Percentiles rank a stretch among this genome's conserved stretches.
These are phyloP conservation scores for Lasioglossum morio DNA, from an alignment of 2,888 invertebrate genomes.

Conservation along the genomic window DNA sequence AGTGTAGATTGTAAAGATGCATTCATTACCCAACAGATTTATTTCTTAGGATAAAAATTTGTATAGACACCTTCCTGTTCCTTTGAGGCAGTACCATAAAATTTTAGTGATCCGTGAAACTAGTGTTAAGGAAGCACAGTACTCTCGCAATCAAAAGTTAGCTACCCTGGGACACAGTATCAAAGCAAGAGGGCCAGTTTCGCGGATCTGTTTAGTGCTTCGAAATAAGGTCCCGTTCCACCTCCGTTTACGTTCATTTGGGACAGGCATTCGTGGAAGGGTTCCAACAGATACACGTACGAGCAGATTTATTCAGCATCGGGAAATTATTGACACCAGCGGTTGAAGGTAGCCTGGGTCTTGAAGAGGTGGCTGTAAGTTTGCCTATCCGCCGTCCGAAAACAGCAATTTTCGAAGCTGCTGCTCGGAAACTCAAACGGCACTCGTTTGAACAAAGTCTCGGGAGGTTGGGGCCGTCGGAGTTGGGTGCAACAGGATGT, in stretches of 20 bases:
- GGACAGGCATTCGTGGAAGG: neutral
- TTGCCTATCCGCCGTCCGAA: constrained; percentile 4
- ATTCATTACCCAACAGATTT: no score
- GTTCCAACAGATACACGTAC: neutral
- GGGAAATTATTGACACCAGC: constrained; percentile 5
- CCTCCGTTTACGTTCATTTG: neutral
- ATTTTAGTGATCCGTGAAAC: no score
- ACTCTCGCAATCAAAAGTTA: neutral
- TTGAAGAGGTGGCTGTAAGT: neutral
- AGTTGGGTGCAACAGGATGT: constrained; percentile 38
- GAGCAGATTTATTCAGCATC: neutral
- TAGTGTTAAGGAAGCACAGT: neutral
- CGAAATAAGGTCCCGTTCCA: neutral
- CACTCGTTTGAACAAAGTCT: constrained; percentile 40
- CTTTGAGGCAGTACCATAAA: no score
- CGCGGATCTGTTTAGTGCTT: no score
- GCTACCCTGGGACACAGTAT: neutral
- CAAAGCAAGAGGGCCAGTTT: neutral
- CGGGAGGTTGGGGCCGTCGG: constrained; percentile 3
- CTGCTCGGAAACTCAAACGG: constrained; percentile 32
- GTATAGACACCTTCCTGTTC: no score
- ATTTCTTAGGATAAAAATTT: no score
- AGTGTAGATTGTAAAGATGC: no score
- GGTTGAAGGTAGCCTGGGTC: neutral
- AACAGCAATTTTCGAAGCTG: constrained; percentile 34